Evolutionary conservation across 2,888 invertebrate species (phyloP).

Genomic region (Sceliomorpha sp.): DNA sequence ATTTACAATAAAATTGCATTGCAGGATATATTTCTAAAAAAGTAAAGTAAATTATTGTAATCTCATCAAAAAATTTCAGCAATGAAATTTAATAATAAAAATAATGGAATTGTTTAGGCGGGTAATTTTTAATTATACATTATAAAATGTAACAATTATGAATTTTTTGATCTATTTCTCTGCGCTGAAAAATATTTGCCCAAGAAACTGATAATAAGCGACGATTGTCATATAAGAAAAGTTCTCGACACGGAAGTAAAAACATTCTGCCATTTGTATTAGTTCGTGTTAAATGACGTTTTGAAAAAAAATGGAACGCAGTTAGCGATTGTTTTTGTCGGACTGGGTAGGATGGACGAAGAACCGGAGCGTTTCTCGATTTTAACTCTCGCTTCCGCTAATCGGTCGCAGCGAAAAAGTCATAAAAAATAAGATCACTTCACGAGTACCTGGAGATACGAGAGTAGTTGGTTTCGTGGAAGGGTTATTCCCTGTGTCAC

Average conservation of each 20-base stretch:
- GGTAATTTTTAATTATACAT: too few species aligned
- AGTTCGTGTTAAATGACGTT: conserved; percentile 36
- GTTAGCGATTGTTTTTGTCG: conserved; percentile 45
- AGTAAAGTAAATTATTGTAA: too few species aligned
- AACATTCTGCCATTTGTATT: conserved; percentile 37
- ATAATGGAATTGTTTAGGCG: too few species aligned
- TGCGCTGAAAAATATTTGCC: too few species aligned
- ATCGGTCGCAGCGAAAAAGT: conserved; percentile 70
- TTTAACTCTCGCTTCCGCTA: conserved; percentile 68
- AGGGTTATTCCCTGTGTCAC: conserved; percentile 75
- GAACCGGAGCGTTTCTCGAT: conserved; percentile 59
- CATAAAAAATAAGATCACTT: conserved; percentile 76
- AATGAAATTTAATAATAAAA: too few species aligned
- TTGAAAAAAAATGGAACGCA: conserved; percentile 41
- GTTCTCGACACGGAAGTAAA: conserved; percentile 4
- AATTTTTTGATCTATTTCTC: too few species aligned
- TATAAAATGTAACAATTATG: too few species aligned
- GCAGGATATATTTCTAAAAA: too few species aligned
- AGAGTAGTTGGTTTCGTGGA: conserved; percentile 74
- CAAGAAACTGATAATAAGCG: too few species aligned
- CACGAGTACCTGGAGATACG: conserved; percentile 76
- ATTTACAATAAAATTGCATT: too few species aligned
- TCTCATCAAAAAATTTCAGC: too few species aligned
- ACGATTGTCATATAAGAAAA: conserved; percentile 41
- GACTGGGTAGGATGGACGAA: conserved; percentile 32